These are phyloP conservation scores for Virgularia gustaviana DNA, from an alignment of 92 coral and sea anemone genomes.

Conservation along the genomic window DNA sequence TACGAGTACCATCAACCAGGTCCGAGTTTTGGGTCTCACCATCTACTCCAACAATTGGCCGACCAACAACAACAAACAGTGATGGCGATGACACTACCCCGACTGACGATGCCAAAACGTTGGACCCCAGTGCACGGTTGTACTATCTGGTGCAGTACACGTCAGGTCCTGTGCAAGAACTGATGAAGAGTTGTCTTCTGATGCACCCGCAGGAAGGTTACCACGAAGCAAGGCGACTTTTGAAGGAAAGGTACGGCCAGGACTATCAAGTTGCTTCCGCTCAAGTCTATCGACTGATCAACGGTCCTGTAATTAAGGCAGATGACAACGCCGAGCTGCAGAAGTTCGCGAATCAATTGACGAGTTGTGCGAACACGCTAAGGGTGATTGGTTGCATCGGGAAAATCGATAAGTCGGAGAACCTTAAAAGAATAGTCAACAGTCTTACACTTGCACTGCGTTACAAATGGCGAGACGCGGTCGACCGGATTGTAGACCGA, in stretches of 20 bases:
- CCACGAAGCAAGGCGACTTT: constrained; percentile 49
- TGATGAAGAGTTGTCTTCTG: constrained; percentile 57
- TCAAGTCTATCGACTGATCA: constrained; percentile 41
- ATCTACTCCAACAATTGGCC: constrained; percentile 48
- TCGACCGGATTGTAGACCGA: constrained; percentile 49
- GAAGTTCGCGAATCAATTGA: constrained; percentile 53
- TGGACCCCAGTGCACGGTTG: constrained; percentile 50
- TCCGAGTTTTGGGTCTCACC: too few relatives aligned
- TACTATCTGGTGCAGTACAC: constrained; percentile 60
- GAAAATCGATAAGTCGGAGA: constrained; percentile 64
- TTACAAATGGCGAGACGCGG: constrained; percentile 56
- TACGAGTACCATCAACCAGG: too few relatives aligned
- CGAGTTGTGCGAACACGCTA: constrained; percentile 63
- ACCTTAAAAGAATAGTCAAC: too few relatives aligned
- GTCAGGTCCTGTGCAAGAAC: constrained; percentile 58
- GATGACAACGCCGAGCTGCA: constrained; percentile 60
- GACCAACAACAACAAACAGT: constrained; percentile 53
- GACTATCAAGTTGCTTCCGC: constrained; percentile 57
- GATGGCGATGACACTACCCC: constrained; percentile 58
- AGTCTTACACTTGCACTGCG: constrained; percentile 54
- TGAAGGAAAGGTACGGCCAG: constrained; percentile 64
- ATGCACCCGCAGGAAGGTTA: constrained; percentile 54
- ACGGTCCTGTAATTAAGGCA: constrained; percentile 47
- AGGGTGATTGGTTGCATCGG: constrained; percentile 57
- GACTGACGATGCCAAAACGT: constrained; percentile 49